phyloP scores from a whole-genome alignment of 2,113 vertebrate species.

The Myotis lucifugus region DNA sequence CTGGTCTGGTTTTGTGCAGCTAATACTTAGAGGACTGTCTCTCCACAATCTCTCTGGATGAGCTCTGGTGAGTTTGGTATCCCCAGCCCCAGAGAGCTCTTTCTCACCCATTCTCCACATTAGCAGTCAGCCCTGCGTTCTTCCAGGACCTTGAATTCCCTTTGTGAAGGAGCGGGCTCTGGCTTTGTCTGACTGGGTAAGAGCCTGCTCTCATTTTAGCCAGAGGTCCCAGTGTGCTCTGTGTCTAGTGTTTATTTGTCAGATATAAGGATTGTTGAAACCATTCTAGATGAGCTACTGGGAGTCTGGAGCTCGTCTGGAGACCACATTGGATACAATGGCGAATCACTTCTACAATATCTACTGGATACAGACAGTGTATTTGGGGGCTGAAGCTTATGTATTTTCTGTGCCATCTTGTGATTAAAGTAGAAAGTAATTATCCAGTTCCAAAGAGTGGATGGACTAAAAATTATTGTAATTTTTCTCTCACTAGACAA shows the following conservation, averaged over 20 bases:
- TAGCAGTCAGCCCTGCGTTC: not conserved
- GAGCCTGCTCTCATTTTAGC: not conserved
- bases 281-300: slow-evolving; percentile 27
- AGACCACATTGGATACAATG: not conserved
- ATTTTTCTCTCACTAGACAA: slow-evolving; percentile 39
- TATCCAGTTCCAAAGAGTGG: slow-evolving; percentile 42
- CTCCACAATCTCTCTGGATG: not conserved
- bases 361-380: not conserved
- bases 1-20: slow-evolving; percentile 6
- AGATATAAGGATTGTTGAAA: slow-evolving; percentile 14
- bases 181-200: not conserved
- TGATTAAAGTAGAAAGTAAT: slow-evolving; percentile 64
- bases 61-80: not conserved
- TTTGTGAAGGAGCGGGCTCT: not conserved
- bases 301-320: not conserved
- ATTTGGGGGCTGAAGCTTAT: slow-evolving; percentile 25
- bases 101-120: not conserved
- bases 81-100: not conserved
- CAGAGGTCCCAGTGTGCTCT: not conserved
- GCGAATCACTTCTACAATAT: not conserved
- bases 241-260: not conserved
- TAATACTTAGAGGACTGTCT: not conserved
- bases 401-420: slow-evolving; percentile 58
- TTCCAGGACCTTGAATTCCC: not conserved
- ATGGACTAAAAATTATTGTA: slow-evolving; percentile 47